phyloP scores from a whole-genome alignment of 2,113 vertebrate species.

The Catharus bicknelli region DNA sequence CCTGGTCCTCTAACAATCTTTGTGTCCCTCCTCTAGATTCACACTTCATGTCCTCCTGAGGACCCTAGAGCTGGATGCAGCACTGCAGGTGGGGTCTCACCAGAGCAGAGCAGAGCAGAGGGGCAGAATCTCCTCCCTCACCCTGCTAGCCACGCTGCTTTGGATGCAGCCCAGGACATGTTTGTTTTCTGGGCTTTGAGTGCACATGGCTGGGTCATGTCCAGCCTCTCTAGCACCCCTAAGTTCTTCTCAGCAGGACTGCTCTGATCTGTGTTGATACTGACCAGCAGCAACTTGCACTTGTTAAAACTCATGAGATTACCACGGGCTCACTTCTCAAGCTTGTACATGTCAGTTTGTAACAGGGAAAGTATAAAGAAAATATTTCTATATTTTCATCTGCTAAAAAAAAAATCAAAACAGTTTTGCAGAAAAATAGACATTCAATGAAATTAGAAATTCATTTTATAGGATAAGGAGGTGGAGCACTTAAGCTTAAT shows the following conservation, averaged over 20 bases:
- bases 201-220: rapidly evolving
- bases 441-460: neutral
- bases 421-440: neutral
- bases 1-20: neutral
- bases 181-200: neutral
- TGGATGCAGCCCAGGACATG: neutral
- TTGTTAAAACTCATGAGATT: neutral
- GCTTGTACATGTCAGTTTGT: neutral
- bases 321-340: neutral
- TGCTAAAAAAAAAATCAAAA: neutral
- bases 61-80: neutral
- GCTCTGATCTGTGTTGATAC: neutral
- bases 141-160: rapidly evolving
- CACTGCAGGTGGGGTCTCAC: neutral
- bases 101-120: neutral
- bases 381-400: neutral
- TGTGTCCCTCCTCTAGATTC: rapidly evolving
- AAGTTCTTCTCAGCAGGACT: neutral
- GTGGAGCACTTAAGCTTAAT: neutral
- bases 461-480: neutral
- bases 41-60: rapidly evolving
- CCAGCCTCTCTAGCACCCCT: neutral
- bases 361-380: neutral
- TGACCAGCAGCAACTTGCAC: neutral
- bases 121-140: neutral